Evolutionary conservation across 2,797 vertebrate genomes (phyloP), one percentile per base, ranked within the genome.

Genomic region (Macroramphosus scolopax): DNA sequence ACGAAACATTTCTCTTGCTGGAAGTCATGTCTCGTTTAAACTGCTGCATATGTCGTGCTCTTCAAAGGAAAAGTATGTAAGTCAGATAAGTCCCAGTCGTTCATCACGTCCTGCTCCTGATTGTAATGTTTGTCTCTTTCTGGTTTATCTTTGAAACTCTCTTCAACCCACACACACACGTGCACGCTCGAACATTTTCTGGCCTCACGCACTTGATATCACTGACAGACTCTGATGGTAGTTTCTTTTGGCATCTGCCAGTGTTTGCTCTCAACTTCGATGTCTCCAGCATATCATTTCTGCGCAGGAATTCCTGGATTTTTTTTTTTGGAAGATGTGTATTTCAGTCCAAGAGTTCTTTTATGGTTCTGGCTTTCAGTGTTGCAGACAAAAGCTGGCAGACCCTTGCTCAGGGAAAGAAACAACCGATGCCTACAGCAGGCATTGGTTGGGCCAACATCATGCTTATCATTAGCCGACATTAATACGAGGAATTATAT

Each of bases 81-180:
- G 17, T 22, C 28, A 36, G 17, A 43, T 52, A 26, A 33, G 44
- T 30, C 17, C 35, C 9, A 18, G 14, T 39, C 8, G 7, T 8
- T 49, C 60, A 62, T 75, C 60, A 58, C 3, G 26, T 59, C 17
- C 48, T 34, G 10, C 32, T 71, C 47, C 46, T 56, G 57, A 56
- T 56, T 67, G 31, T 43, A 35, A 38, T 72, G 59, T 63, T 76
- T 70, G 59, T 66, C 69, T 70, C 53, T 59, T 51, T 69, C 61
- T 58, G 51, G 8, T 13, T 60, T 50, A 37, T 51, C 20, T 51
- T 37, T 55, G 14, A 56, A 73, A 57, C 42, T 22, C 35, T 51
- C 47, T 58, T 29, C 45, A 32, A 50, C 18, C 22, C 44, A 40
- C 44, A 58, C 1, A 28, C 48, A n/a, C 26, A 28, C 47, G 35